These are phyloP conservation scores for Nothura maculosa DNA, from an alignment of 2,797 vertebrate genomes.

Conservation along the genomic window DNA sequence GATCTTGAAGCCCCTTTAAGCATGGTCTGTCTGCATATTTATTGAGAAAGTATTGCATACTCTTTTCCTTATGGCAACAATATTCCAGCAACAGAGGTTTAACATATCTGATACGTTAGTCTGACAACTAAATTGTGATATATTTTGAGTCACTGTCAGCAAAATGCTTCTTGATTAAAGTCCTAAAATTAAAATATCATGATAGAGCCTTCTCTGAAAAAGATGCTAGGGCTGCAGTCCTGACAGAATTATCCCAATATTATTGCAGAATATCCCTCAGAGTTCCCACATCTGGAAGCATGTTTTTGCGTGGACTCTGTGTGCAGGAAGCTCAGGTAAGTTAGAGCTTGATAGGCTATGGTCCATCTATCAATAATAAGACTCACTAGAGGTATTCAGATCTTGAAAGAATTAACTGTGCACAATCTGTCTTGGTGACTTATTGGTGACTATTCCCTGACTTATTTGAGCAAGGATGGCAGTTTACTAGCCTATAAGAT, in stretches of 20 bases:
- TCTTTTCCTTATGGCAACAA: not conserved
- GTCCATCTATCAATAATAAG: not conserved
- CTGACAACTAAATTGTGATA: not conserved
- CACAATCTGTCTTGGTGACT: not conserved
- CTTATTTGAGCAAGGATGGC: rapidly evolving
- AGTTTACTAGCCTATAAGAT: rapidly evolving
- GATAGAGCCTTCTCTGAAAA: not conserved
- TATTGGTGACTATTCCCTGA: not conserved
- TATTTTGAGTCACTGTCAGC: not conserved
- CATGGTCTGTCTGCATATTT: not conserved
- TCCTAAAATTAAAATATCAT: not conserved
- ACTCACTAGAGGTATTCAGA: not conserved
- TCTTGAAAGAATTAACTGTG: not conserved
- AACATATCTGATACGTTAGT: not conserved
- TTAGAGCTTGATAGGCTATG: not conserved
- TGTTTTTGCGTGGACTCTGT: rapidly evolving
- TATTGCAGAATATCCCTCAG: not conserved
- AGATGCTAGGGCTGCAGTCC: not conserved
- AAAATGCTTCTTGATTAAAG: not conserved
- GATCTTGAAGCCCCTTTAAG: not conserved
- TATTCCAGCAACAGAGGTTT: not conserved
- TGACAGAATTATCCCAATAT: not conserved
- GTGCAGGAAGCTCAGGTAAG: not conserved
- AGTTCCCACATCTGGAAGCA: rapidly evolving
- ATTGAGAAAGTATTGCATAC: not conserved